Conservation (phyloP, 2,888 invertebrate species). For the Phengaris alcon region DNA sequence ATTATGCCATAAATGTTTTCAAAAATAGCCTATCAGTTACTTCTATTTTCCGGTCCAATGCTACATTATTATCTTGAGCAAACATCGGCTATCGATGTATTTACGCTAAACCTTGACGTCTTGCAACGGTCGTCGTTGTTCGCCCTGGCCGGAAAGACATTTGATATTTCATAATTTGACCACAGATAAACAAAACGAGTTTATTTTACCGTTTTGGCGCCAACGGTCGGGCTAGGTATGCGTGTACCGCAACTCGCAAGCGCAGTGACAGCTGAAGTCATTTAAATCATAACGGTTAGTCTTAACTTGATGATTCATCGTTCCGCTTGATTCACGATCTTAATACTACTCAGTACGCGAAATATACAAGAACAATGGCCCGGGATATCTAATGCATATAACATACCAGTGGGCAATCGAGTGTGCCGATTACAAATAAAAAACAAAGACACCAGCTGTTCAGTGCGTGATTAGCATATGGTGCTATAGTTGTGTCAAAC, state of each 20-base stretch:
- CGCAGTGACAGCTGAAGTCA: slow-evolving; percentile 66
- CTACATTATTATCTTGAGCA: slow-evolving; percentile 22
- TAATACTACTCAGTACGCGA: slow-evolving; percentile 32
- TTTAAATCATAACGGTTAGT: slow-evolving; percentile 75
- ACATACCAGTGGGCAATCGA: slow-evolving; percentile 24
- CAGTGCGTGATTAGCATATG: slow-evolving; percentile 28
- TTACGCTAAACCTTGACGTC: slow-evolving; percentile 14
- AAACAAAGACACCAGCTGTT: slow-evolving; percentile 46
- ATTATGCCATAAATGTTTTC: no score
- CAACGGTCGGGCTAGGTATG: slow-evolving; percentile 50
- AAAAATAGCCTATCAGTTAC: neutral
- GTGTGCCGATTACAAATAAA: slow-evolving; percentile 31
- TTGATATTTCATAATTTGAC: slow-evolving; percentile 25
- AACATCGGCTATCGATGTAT: slow-evolving; percentile 22
- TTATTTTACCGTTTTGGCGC: slow-evolving; percentile 45
- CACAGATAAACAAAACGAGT: slow-evolving; percentile 35
- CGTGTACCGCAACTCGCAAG: slow-evolving; percentile 57
- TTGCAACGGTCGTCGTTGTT: neutral
- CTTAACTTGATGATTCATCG: slow-evolving; percentile 70
- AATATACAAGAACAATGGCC: slow-evolving; percentile 38
- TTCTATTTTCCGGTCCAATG: slow-evolving; percentile 16
- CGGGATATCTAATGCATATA: slow-evolving; percentile 31
- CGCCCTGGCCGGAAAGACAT: neutral
- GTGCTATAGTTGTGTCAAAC: slow-evolving; percentile 18
- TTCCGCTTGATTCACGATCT: slow-evolving; percentile 67